A percentile compares a stretch with the other conserved stretches of the same genome.
These are phyloP conservation scores for Nannospalax galili DNA, from an alignment of 2,113 vertebrate genomes.

Conservation along the genomic window DNA sequence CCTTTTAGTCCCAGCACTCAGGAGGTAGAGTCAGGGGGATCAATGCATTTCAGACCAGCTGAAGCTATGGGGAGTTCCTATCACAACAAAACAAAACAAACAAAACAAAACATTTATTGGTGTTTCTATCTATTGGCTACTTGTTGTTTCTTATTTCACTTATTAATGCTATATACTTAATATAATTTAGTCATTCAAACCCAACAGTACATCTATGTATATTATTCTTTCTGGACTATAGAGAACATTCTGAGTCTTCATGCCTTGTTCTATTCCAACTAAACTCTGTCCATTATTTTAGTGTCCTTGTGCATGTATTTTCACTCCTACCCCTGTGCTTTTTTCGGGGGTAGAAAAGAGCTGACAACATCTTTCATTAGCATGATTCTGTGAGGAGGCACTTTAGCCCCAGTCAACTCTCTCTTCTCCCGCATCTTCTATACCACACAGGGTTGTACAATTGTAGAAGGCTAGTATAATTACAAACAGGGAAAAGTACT, in stretches of 20 bases:
- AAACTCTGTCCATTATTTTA: not conserved
- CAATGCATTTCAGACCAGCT: no score
- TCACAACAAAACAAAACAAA: no score
- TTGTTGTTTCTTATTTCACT: not conserved
- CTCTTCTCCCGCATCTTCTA: rapidly evolving
- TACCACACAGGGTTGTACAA: not conserved
- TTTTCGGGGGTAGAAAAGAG: not conserved
- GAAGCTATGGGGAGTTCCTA: no score
- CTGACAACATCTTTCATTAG: rapidly evolving
- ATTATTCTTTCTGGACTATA: not conserved
- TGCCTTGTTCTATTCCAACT: not conserved
- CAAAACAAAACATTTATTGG: no score
- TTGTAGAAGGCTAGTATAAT: not conserved
- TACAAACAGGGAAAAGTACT: not conserved
- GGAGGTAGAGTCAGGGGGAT: no score
- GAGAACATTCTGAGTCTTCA: not conserved
- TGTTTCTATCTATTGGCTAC: not conserved
- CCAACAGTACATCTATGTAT: not conserved
- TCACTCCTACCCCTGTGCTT: not conserved
- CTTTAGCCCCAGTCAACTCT: rapidly evolving
- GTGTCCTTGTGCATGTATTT: not conserved
- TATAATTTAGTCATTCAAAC: not conserved
- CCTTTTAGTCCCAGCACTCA: no score
- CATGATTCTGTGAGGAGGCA: no score
- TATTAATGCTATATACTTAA: not conserved